These are phyloP conservation scores for Parotocinclus haroldoi DNA, from an alignment of 2,797 vertebrate species.

Conservation along the genomic window DNA sequence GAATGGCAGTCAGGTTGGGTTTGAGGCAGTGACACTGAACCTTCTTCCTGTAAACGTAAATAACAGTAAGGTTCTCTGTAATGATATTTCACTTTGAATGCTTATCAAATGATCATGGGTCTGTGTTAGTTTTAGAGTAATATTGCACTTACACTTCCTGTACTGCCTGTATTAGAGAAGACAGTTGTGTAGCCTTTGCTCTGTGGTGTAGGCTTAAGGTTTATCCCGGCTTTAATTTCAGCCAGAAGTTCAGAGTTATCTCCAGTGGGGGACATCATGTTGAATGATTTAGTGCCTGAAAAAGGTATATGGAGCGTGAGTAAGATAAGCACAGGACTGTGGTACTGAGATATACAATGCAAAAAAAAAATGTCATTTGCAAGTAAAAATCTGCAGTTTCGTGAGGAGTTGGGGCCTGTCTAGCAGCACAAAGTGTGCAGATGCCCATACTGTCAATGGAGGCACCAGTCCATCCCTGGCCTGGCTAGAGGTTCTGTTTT, in stretches of 20 bases:
- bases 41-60: slow-evolving; percentile 39
- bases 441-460: too few relatives aligned
- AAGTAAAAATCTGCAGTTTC: too few relatives aligned
- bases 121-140: too few relatives aligned
- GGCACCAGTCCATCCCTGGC: too few relatives aligned
- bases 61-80: neutral
- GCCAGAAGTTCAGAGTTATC: slow-evolving; percentile 97
- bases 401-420: too few relatives aligned
- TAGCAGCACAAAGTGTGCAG: too few relatives aligned
- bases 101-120: too few relatives aligned
- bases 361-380: too few relatives aligned
- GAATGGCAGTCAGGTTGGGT: slow-evolving; percentile 56
- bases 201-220: slow-evolving; percentile 91
- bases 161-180: slow-evolving; percentile 81
- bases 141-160: slow-evolving; percentile 64
- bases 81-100: too few relatives aligned
- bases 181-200: slow-evolving; percentile 92
- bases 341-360: too few relatives aligned
- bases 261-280: slow-evolving; percentile 98
- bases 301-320: slow-evolving; percentile 14
- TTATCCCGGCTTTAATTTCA: slow-evolving; percentile 96
- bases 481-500: too few relatives aligned
- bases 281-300: slow-evolving; percentile 96
- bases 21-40: slow-evolving; percentile 45
- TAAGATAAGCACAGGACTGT: too few relatives aligned